Percentiles rank a stretch among this genome's conserved stretches.
Conservation (phyloP, 2,113 vertebrate genomes). For the Origma solitaria region DNA sequence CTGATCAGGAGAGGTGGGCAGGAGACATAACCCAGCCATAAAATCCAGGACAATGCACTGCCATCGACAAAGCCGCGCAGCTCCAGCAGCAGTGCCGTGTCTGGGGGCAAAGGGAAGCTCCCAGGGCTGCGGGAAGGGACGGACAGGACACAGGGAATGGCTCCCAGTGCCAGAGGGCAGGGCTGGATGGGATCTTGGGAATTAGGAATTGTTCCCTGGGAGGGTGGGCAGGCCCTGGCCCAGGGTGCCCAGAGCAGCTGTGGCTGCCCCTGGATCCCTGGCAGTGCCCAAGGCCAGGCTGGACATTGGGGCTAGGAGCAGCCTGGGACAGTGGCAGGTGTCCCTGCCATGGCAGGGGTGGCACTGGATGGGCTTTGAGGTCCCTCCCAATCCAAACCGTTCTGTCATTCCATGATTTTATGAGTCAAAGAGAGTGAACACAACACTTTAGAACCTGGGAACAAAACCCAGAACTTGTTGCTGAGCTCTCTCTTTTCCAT, state of each 20-base stretch:
- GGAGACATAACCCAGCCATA: neutral
- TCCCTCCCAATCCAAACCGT: neutral
- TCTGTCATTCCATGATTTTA: neutral
- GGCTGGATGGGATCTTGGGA: fast-evolving
- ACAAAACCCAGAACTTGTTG: neutral
- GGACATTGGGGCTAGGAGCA: neutral
- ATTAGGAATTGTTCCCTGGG: neutral
- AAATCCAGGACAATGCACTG: neutral
- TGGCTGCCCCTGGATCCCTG: neutral
- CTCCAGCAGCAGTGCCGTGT: neutral
- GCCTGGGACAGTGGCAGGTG: neutral
- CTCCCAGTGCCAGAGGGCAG: fast-evolving
- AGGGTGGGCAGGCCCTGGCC: neutral
- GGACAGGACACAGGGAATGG: neutral
- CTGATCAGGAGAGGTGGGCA: neutral
- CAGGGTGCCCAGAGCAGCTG: neutral
- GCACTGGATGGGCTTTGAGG: fast-evolving
- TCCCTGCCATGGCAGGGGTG: neutral
- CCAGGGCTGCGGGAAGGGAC: too few relatives aligned
- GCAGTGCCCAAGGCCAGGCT: neutral
- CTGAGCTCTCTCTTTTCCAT: neutral
- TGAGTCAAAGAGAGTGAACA: neutral
- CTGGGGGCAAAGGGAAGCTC: neutral
- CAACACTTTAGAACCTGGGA: neutral
- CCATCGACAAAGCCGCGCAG: neutral